Conservation (phyloP, 2,888 invertebrate species). For the Eugnorisma glareosa region DNA sequence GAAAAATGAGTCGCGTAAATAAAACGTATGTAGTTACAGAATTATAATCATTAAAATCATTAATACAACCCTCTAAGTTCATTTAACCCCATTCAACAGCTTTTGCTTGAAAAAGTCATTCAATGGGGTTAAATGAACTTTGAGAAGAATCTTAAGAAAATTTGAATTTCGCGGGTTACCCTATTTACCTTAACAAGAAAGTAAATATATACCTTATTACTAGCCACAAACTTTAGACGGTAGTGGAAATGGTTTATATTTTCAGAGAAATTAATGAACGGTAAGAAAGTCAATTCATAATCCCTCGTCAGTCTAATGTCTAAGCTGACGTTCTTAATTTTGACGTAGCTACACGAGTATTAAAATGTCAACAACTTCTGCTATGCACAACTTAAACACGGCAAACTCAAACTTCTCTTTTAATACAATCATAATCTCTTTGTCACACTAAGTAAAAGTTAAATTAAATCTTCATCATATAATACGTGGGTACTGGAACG, state of each 20-base stretch:
- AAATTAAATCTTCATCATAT: not conserved
- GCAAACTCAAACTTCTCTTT: slow-evolving; percentile 2
- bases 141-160: no score
- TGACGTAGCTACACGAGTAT: slow-evolving; percentile 6
- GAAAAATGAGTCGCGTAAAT: no score
- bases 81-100: no score
- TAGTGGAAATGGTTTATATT: not conserved
- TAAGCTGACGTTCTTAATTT: not conserved
- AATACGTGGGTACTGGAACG: not conserved
- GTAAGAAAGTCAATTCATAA: slow-evolving; percentile 1
- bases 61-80: no score
- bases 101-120: no score
- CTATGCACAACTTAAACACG: not conserved
- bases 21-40: no score
- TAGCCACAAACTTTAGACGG: not conserved
- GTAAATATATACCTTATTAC: not conserved
- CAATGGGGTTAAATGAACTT: no score
- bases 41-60: no score
- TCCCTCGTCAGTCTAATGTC: not conserved
- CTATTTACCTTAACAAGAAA: no score
- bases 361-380: slow-evolving; percentile 14
- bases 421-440: slow-evolving; percentile 20
- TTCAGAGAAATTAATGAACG: not conserved
- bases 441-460: slow-evolving; percentile 10
- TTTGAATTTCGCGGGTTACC: no score